Evolutionary conservation across 2,113 vertebrate species (phyloP).

Genomic region (Anhinga anhinga): DNA sequence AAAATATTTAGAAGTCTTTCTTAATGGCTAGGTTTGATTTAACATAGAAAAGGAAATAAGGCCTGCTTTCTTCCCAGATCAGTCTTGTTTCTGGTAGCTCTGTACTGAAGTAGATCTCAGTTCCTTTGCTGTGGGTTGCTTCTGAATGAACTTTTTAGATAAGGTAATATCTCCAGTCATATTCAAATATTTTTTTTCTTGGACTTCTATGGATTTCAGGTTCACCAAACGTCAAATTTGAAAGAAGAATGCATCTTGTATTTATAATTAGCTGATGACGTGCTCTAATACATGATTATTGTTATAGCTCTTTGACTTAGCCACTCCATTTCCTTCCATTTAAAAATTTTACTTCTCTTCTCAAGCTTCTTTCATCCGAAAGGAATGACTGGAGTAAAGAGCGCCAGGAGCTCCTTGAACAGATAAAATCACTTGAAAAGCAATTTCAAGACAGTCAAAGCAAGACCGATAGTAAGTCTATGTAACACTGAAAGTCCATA

Average conservation of each 20-base stretch:
- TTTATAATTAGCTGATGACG: not conserved
- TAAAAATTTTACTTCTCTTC: not conserved
- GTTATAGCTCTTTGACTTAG: not conserved
- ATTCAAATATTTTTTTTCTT: not conserved
- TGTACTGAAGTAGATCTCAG: not conserved
- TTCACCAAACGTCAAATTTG: not conserved
- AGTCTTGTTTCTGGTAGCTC: not conserved
- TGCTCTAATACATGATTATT: not conserved
- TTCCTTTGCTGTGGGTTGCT: not conserved
- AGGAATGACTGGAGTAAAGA: constrained; percentile 75
- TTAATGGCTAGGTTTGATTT: not conserved
- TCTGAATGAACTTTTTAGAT: not conserved
- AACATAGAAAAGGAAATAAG: not conserved
- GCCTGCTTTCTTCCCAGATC: not conserved
- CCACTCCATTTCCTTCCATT: not conserved
- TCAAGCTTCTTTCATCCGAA: constrained; percentile 85
- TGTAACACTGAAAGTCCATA: not conserved
- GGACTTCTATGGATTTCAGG: not conserved
- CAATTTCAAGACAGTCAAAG: constrained; percentile 76
- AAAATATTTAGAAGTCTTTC: not conserved
- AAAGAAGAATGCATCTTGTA: not conserved
- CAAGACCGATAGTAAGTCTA: constrained; percentile 76
- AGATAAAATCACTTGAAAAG: constrained; percentile 75
- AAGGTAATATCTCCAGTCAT: not conserved
- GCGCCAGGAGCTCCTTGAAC: constrained; percentile 76